Evolutionary conservation across 2,113 vertebrate species (phyloP).

Genomic region (Lethenteron camtschaticum): DNA sequence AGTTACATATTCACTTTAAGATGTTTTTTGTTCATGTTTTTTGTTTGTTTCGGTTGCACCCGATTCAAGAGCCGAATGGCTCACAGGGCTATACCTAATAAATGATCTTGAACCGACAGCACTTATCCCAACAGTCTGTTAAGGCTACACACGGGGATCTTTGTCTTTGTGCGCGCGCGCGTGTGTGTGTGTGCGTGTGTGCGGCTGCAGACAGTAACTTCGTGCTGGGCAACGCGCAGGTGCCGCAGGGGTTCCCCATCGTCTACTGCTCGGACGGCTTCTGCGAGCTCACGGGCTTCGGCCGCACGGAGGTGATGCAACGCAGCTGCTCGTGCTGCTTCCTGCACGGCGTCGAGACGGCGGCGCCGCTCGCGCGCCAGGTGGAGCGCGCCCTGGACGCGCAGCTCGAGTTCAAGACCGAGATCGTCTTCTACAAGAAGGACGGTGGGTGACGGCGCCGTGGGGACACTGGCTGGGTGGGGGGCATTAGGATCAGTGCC

Average conservation of each 20-base stretch:
- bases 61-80: too few species aligned
- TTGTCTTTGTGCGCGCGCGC: too few species aligned
- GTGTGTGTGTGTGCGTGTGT: too few species aligned
- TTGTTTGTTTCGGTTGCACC: too few species aligned
- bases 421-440: slow-evolving; percentile 92
- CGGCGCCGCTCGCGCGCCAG: slow-evolving; percentile 59
- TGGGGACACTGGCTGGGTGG: too few species aligned
- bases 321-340: slow-evolving; percentile 93
- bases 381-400: slow-evolving; percentile 68
- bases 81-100: too few species aligned
- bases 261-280: slow-evolving; percentile 99
- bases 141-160: too few species aligned
- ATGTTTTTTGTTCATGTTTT: too few species aligned
- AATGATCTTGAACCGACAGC: too few species aligned
- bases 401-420: slow-evolving; percentile 81
- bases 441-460: slow-evolving; percentile 24
- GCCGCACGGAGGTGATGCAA: slow-evolving; percentile 91
- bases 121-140: too few species aligned
- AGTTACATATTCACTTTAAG: too few species aligned
- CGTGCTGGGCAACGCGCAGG: slow-evolving; percentile 91
- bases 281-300: slow-evolving; percentile 84
- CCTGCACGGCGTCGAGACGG: slow-evolving; percentile 69
- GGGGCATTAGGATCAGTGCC: too few species aligned
- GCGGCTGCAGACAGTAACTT: slow-evolving; percentile 68
- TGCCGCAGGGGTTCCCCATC: slow-evolving; percentile 82